These are phyloP conservation scores for Akabosia matsudoensis DNA, from an alignment of 1,140 invertebrate genomes.

Conservation along the genomic window DNA sequence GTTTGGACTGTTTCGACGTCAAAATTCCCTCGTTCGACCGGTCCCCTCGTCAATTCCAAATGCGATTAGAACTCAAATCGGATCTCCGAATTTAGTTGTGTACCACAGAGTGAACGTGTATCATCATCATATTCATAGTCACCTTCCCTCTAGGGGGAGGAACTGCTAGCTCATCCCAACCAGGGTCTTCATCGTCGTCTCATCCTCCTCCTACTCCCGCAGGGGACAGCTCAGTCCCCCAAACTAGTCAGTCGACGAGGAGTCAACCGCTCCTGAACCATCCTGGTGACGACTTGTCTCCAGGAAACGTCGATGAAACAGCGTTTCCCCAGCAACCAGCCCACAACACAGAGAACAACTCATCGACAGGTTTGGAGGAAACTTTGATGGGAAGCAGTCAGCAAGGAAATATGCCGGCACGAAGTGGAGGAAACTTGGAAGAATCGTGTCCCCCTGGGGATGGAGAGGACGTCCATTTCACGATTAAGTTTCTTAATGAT, in stretches of 20 bases:
- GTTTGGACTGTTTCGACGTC: slow-evolving; percentile 37
- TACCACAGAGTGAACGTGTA: slow-evolving; percentile 35
- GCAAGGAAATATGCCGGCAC: background rate
- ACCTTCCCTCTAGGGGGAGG: background rate
- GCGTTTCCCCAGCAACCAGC: background rate
- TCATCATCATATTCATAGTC: slow-evolving; percentile 14
- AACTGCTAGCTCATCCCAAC: background rate
- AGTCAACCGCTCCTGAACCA: no score
- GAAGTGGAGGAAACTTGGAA: background rate
- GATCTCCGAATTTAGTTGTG: slow-evolving; percentile 36
- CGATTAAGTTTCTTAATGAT: slow-evolving; percentile 79
- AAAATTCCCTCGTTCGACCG: background rate
- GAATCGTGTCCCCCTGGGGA: background rate
- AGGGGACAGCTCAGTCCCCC: background rate
- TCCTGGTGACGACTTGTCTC: background rate
- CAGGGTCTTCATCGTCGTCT: background rate
- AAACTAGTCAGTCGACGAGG: no score
- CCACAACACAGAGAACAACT: background rate
- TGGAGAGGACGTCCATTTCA: slow-evolving; percentile 23
- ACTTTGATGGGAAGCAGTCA: no score
- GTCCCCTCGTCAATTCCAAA: background rate
- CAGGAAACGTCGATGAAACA: background rate
- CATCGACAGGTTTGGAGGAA: background rate
- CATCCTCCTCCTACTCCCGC: background rate
- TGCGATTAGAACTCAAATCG: slow-evolving; percentile 3